These are phyloP conservation scores for Parauchenoglanis ngamensis DNA, from an alignment of 2,797 vertebrate species.

Conservation along the genomic window DNA sequence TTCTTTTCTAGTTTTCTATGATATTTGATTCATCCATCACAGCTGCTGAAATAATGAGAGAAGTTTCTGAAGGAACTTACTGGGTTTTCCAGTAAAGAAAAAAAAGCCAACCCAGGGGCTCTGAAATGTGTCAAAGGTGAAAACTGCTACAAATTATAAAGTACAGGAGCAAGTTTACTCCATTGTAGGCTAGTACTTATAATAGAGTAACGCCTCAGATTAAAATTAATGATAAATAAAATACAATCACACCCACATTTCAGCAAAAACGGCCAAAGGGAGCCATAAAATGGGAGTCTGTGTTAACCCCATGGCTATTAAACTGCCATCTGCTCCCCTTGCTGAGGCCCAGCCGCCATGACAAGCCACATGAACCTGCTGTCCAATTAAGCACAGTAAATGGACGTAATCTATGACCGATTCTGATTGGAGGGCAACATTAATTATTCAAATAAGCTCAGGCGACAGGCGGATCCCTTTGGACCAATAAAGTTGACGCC, in stretches of 20 bases:
- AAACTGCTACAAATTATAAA: not conserved
- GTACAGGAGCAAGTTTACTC: not conserved
- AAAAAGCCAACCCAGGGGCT: not conserved
- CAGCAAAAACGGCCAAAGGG: slow-evolving; percentile 38
- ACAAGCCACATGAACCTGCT: slow-evolving; percentile 29
- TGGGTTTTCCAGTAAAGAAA: not conserved
- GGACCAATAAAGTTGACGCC: slow-evolving; percentile 29
- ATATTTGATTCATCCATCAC: slow-evolving; percentile 58
- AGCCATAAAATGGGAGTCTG: slow-evolving; percentile 55
- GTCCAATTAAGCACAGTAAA: slow-evolving; percentile 57
- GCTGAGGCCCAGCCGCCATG: slow-evolving; percentile 24
- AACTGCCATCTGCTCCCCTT: slow-evolving; percentile 55
- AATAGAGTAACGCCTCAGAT: slow-evolving; percentile 29
- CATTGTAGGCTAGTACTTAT: not conserved
- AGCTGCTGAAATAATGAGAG: not conserved
- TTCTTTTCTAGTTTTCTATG: slow-evolving; percentile 48
- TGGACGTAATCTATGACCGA: slow-evolving; percentile 54
- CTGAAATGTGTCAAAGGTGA: not conserved
- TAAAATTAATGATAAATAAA: slow-evolving; percentile 45
- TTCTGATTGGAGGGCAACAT: slow-evolving; percentile 53
- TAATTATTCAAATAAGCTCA: slow-evolving; percentile 49
- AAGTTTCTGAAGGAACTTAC: slow-evolving; percentile 7
- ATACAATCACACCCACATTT: slow-evolving; percentile 47
- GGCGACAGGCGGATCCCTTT: slow-evolving; percentile 29
- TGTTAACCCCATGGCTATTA: slow-evolving; percentile 60